These are phyloP conservation scores for Plecturocebus donacophilus DNA, from an alignment of 2,113 vertebrate species.

Conservation along the genomic window DNA sequence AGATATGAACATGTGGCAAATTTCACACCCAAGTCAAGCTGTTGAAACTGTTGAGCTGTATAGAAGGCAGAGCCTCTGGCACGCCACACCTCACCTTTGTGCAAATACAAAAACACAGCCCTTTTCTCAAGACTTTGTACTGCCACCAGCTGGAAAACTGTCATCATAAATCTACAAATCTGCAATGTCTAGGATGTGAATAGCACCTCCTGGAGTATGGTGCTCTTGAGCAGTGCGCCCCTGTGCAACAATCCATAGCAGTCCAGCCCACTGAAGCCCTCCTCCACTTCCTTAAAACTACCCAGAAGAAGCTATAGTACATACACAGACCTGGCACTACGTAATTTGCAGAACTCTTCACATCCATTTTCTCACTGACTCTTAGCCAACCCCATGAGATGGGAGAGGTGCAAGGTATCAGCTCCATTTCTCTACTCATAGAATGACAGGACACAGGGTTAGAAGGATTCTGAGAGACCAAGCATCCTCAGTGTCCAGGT, in stretches of 20 bases:
- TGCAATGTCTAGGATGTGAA: neutral
- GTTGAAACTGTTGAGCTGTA: neutral
- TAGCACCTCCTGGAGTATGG: neutral
- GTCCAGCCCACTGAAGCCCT: neutral
- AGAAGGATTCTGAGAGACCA: neutral
- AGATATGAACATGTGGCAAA: no score
- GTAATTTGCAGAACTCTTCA: neutral
- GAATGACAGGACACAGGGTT: neutral
- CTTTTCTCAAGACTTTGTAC: neutral
- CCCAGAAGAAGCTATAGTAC: neutral
- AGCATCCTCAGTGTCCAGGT: rapidly evolving
- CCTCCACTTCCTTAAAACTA: neutral
- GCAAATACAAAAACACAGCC: neutral
- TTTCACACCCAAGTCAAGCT: neutral
- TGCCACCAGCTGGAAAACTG: neutral
- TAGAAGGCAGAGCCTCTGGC: neutral
- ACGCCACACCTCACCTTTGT: neutral
- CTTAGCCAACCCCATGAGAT: neutral
- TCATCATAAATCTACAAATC: neutral
- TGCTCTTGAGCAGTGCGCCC: neutral
- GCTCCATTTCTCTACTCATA: neutral
- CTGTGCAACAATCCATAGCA: neutral
- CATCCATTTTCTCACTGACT: neutral
- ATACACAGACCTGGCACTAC: rapidly evolving
- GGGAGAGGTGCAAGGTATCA: neutral